Percentiles rank a stretch among this genome's conserved stretches.
Evolutionary conservation across 2,113 vertebrate genomes (phyloP).

Genomic region (Cephalopholis sonnerati): DNA sequence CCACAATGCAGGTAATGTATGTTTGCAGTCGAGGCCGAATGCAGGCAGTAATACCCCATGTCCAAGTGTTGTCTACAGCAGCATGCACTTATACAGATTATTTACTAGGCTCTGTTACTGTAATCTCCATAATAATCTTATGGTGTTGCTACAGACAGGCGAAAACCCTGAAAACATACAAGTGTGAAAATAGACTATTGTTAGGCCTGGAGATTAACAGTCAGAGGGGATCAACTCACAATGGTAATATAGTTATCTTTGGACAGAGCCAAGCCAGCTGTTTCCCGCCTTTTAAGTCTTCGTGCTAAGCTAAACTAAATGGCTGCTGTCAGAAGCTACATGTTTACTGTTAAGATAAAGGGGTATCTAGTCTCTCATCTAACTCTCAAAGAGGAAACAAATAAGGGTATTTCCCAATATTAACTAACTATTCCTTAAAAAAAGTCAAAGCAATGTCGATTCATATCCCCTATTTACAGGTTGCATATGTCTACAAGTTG

Average conservation of each 20-base stretch:
- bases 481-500: not conserved
- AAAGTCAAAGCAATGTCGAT: not conserved
- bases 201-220: not conserved
- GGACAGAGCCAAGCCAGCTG: not conserved
- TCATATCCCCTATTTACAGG: not conserved
- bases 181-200: not conserved
- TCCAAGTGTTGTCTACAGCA: not conserved
- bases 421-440: not conserved
- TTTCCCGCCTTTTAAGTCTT: not conserved
- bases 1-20: slow-evolving; percentile 17
- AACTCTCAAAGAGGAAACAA: not conserved
- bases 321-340: not conserved
- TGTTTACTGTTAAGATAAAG: not conserved
- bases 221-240: no score
- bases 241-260: no score
- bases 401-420: not conserved
- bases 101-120: not conserved
- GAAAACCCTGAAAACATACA: not conserved
- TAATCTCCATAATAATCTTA: not conserved
- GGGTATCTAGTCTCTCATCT: not conserved
- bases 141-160: not conserved
- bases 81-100: not conserved
- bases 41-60: slow-evolving; percentile 10
- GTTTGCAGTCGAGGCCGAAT: slow-evolving; percentile 19
- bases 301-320: not conserved